Evolutionary conservation across 1,140 invertebrate genomes (phyloP).

Genomic region (Acyrthosiphon pisum): DNA sequence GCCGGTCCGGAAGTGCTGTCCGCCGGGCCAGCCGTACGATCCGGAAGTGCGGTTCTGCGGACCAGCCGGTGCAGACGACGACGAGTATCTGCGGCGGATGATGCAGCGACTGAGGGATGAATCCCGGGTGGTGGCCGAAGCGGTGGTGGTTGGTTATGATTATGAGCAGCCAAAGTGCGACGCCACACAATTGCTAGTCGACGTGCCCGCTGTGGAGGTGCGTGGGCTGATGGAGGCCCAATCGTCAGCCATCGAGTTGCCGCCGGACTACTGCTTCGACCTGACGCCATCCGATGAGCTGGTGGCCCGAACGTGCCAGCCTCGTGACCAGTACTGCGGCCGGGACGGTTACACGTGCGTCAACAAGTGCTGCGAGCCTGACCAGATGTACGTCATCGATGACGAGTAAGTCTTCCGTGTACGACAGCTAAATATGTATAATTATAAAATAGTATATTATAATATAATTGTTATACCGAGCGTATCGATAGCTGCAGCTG

Average conservation of each 20-base stretch:
- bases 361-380: slow-evolving; percentile 23
- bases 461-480: neutral
- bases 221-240: neutral
- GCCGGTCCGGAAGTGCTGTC: slow-evolving; percentile 39
- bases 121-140: neutral
- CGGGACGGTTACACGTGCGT: slow-evolving; percentile 20
- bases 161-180: slow-evolving; percentile 20
- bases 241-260: neutral
- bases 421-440: too few species aligned
- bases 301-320: slow-evolving; percentile 22
- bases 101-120: neutral
- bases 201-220: neutral
- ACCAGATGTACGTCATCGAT: neutral
- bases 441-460: too few species aligned
- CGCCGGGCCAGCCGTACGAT: slow-evolving; percentile 23
- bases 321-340: slow-evolving; percentile 14
- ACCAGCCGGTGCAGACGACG: neutral
- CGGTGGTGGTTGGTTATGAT: slow-evolving; percentile 6
- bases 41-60: neutral
- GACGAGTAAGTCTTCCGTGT: neutral
- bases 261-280: slow-evolving; percentile 12
- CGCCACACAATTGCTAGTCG: neutral
- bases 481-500: neutral
- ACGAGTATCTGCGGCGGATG: neutral
- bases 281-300: neutral